These are phyloP conservation scores for Caerostris extrusa DNA, from an alignment of 1,140 invertebrate genomes.

Conservation along the genomic window DNA sequence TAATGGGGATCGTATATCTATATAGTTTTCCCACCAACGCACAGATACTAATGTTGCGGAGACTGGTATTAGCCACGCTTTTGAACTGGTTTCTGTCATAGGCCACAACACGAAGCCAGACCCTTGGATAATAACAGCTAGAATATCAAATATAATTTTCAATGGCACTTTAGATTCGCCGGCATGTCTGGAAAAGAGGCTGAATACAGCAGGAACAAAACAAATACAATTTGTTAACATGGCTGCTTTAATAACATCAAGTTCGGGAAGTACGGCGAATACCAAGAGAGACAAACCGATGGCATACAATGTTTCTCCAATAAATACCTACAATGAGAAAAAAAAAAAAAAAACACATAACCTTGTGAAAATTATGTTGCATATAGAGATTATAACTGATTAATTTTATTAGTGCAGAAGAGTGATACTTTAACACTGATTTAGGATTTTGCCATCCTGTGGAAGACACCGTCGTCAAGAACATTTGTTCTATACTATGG, in stretches of 20 bases:
- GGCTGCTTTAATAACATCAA: constrained; percentile 82
- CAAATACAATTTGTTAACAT: constrained; percentile 81
- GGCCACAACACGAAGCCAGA: constrained; percentile 96
- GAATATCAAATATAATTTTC: constrained; percentile 80
- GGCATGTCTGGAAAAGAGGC: constrained; percentile 78
- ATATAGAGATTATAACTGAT: background rate
- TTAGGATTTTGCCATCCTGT: too few relatives aligned
- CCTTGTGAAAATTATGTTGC: background rate
- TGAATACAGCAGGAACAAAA: constrained; percentile 81
- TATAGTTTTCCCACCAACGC: constrained; percentile 84
- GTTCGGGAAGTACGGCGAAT: constrained; percentile 81
- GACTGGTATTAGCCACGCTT: constrained; percentile 82
- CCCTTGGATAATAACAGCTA: constrained; percentile 84
- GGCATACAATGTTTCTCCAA: constrained; percentile 81
- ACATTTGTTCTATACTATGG: too few relatives aligned
- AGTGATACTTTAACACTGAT: too few relatives aligned
- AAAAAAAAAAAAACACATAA: background rate
- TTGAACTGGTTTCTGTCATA: constrained; percentile 53
- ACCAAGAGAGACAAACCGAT: constrained; percentile 81
- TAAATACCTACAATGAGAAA: constrained; percentile 79
- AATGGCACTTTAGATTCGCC: constrained; percentile 75
- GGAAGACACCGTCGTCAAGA: too few relatives aligned
- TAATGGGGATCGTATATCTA: constrained; percentile 81
- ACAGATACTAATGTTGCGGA: constrained; percentile 82
- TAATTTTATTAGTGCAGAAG: background rate